These are phyloP conservation scores for Listronotus oregonensis DNA, from an alignment of 1,140 invertebrate genomes.

Conservation along the genomic window DNA sequence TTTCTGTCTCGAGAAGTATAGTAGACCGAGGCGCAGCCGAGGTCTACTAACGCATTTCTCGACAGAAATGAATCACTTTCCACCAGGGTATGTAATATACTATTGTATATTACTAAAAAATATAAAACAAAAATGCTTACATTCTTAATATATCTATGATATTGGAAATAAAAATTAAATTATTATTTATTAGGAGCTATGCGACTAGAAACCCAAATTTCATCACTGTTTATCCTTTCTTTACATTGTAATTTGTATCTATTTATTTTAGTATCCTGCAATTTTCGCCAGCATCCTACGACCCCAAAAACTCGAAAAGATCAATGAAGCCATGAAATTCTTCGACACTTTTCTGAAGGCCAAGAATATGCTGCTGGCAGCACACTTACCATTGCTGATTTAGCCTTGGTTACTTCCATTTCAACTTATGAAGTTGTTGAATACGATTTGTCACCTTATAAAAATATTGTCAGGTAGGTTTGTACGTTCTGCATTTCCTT, in stretches of 20 bases:
- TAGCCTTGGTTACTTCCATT: slow-evolving; percentile 64
- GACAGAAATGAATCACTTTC: no score
- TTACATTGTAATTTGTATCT: background rate
- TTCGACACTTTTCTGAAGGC: slow-evolving; percentile 70
- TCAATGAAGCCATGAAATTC: slow-evolving; percentile 66
- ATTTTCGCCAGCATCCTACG: slow-evolving; percentile 66
- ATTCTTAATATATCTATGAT: no score
- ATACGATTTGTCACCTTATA: slow-evolving; percentile 69
- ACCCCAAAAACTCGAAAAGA: slow-evolving; percentile 68
- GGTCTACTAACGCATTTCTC: no score
- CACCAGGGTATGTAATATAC: no score
- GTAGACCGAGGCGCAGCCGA: no score
- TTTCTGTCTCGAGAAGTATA: no score
- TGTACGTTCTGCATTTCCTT: no score
- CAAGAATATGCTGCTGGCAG: slow-evolving; percentile 70
- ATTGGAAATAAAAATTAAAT: no score
- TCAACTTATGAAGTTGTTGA: slow-evolving; percentile 70
- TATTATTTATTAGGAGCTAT: no score
- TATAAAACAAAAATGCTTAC: no score
- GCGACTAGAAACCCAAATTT: no score
- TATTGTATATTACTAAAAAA: no score
- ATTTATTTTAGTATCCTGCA: slow-evolving; percentile 67
- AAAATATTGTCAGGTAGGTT: slow-evolving; percentile 61
- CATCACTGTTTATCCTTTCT: background rate
- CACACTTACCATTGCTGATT: slow-evolving; percentile 74